phyloP scores from a whole-genome alignment of 2,888 invertebrate species.

The Rhodophaea formosa region DNA sequence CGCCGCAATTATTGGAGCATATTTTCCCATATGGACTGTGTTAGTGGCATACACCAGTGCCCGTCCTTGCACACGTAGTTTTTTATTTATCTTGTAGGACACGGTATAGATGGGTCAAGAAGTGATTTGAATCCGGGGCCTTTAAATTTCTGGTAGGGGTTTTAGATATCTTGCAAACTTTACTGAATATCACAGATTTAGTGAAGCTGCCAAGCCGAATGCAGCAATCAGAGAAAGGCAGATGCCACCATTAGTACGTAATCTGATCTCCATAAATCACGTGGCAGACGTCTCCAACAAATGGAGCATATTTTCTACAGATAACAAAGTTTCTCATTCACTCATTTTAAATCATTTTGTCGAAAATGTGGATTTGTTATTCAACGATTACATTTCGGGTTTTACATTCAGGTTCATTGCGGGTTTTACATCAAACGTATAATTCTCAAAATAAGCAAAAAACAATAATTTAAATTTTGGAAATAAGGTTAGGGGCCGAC shows the following conservation, averaged over 20 bases:
- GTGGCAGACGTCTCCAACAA: constrained; percentile 7
- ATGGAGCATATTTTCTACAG: constrained; percentile 16
- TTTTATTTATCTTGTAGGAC: not conserved
- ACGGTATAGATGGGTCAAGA: too few species aligned
- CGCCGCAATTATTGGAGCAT: too few species aligned
- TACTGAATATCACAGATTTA: not conserved
- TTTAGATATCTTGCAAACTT: too few species aligned
- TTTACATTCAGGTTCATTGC: not conserved
- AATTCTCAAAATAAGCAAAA: too few species aligned
- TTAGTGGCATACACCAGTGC: too few species aligned
- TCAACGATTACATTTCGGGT: not conserved
- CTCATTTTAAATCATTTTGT: not conserved
- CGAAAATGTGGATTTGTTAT: not conserved
- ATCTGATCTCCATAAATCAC: constrained; percentile 21
- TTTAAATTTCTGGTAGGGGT: too few species aligned
- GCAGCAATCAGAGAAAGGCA: not conserved
- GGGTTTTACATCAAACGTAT: too few species aligned
- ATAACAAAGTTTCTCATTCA: constrained; percentile 11
- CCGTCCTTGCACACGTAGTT: too few species aligned
- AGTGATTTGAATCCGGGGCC: too few species aligned
- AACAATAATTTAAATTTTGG: too few species aligned
- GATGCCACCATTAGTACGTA: constrained; percentile 12
- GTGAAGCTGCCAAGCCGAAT: not conserved
- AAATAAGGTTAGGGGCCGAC: too few species aligned
- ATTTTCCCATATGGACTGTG: too few species aligned